Base-by-base conservation (phyloP, 2,888 invertebrate genomes). In the Xestoiulus laeticollis region DNA sequence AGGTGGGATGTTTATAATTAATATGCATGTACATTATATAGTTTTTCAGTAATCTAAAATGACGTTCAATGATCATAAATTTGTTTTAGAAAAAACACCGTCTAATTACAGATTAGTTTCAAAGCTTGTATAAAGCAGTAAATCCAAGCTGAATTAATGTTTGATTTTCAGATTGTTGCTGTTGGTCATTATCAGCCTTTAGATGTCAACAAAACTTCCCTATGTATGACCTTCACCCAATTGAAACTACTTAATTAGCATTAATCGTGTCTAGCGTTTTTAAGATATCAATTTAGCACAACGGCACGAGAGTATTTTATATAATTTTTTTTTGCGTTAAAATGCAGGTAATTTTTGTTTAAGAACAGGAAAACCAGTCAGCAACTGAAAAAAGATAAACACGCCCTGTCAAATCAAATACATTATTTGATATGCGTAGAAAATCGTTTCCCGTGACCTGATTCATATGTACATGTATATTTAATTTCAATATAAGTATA, bases 391-490 rank as follows among this genome's bases (percentile, higher is more conserved):
- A 22, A 68, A 12, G 43, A 68, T 1, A 22, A 68, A 26, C 68
- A 68, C 68, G 19, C 68, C 68, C 26, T 68, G 19, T 68, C 68
- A 68, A 68, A 68, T 68, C 26, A 68, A 68, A 68, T 68, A 26
- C n/a, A n/a, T n/a, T n/a, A n/a, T 68, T 5, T 68, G n/a, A n/a
- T 59, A 59, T 8, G 68, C 6, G 8, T 68, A 68, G 68, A 68
- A 68, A 43, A 68, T 19, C 0, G 68, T 68, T 68, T 68, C 19
- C 68, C 68, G 68, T 68, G 68, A 68, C 68, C 68, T 26, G 68
- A 22, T 68, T 68, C 68, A 26, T 59, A 6, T n/a, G n/a, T 14
- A 53, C 22, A n/a, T n/a, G 19, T 59, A 59, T 59, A n/a, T n/a
- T 59, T 22, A n/a, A 59, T 59, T 14, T 59, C n/a, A n/a, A n/a